Evolutionary conservation across 30 jellyfish, hydroid and myxozoan species (phyloP).

Genomic region (Nemopilema nomurai): DNA sequence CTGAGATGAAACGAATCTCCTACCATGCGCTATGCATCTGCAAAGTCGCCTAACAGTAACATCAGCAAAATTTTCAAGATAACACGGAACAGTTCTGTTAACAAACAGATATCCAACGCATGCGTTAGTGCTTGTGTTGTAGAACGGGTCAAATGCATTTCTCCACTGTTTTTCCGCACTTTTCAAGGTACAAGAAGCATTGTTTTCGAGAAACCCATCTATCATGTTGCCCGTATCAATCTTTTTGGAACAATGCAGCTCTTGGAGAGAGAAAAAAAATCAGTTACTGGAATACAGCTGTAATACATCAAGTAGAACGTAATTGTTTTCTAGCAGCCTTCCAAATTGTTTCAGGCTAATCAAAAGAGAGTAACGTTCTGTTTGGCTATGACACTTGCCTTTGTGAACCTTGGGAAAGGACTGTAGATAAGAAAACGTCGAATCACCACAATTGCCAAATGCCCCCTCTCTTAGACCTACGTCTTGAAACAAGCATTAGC

Average conservation of each 20-base stretch:
- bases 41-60: slow-evolving; percentile 40
- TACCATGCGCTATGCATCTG: slow-evolving; percentile 51
- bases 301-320: no score
- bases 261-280: slow-evolving; percentile 2
- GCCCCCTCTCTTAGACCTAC: no score
- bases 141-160: slow-evolving; percentile 49
- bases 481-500: no score
- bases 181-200: slow-evolving; percentile 16
- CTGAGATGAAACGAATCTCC: background rate
- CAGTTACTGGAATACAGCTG: no score
- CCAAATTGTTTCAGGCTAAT: no score
- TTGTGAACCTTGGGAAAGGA: no score
- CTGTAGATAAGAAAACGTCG: no score
- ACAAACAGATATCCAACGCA: slow-evolving; percentile 44
- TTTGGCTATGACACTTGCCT: background rate
- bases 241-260: slow-evolving; percentile 24
- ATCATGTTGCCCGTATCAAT: slow-evolving; percentile 38
- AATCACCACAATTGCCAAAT: no score
- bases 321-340: no score
- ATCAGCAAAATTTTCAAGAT: slow-evolving; percentile 12
- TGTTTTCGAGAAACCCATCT: slow-evolving; percentile 2
- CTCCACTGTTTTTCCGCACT: slow-evolving; percentile 17
- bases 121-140: background rate
- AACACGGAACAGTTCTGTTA: slow-evolving; percentile 28
- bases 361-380: no score